Evolutionary conservation across 2,888 invertebrate species (phyloP).

Genomic region (Hirtodrosophila confusa): DNA sequence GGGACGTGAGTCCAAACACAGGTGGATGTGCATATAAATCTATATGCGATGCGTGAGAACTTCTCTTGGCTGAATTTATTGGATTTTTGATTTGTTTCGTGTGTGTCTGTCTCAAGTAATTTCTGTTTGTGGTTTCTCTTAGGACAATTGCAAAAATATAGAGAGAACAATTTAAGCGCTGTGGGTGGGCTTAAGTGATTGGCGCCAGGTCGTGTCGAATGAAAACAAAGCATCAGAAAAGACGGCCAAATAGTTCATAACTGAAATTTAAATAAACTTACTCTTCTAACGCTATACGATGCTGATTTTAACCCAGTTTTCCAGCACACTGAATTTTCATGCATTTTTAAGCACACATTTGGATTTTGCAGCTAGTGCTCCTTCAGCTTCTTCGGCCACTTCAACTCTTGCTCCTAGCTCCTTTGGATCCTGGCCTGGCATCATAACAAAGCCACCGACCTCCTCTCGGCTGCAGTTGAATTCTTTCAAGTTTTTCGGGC

Average conservation of each 20-base stretch:
- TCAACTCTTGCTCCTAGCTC: slow-evolving; percentile 8
- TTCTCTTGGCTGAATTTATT: slow-evolving; percentile 59
- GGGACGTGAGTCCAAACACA: slow-evolving; percentile 59
- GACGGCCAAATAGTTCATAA: slow-evolving; percentile 49
- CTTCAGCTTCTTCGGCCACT: slow-evolving; percentile 7
- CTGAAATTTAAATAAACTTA: slow-evolving; percentile 61
- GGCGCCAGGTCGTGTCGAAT: slow-evolving; percentile 39
- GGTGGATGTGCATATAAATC: slow-evolving; percentile 59
- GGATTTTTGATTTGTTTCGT: slow-evolving; percentile 34
- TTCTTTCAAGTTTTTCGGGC: slow-evolving; percentile 47
- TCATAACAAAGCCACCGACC: slow-evolving; percentile 43
- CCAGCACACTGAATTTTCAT: slow-evolving; percentile 59
- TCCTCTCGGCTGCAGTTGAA: slow-evolving; percentile 23
- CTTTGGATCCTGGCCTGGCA: slow-evolving; percentile 11
- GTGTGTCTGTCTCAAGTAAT: slow-evolving; percentile 27
- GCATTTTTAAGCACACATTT: slow-evolving; percentile 68
- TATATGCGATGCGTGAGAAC: slow-evolving; percentile 69
- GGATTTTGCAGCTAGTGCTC: slow-evolving; percentile 50
- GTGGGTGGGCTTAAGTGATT: slow-evolving; percentile 33
- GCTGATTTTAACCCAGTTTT: slow-evolving; percentile 52
- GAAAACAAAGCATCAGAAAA: slow-evolving; percentile 6
- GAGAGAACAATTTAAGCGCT: slow-evolving; percentile 1
- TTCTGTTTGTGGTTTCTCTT: slow-evolving; percentile 38
- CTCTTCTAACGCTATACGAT: not conserved
- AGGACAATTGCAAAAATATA: slow-evolving; percentile 59